Percentiles rank a stretch among this genome's conserved stretches.
Conservation (phyloP, 2,797 vertebrate genomes). For the Salarias fasciatus region DNA sequence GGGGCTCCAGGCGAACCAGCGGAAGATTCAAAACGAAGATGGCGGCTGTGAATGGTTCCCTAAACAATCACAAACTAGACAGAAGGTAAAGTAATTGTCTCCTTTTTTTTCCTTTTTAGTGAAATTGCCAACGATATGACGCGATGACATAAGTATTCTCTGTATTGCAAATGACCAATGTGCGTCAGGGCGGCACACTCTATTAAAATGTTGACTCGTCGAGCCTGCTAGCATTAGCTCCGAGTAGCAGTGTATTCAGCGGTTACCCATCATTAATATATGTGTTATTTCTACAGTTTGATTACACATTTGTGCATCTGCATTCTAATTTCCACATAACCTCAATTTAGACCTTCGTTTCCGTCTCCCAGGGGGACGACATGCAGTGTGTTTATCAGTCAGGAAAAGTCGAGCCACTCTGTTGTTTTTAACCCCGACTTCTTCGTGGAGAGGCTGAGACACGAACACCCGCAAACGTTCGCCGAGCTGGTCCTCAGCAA, state of each 20-base stretch:
- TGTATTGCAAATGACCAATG: background rate
- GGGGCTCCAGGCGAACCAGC: slow-evolving; percentile 55
- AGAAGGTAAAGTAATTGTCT: slow-evolving; percentile 69
- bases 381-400: slow-evolving; percentile 90
- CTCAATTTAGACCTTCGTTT: too few species aligned
- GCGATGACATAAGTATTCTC: too few species aligned
- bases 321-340: too few species aligned
- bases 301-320: too few species aligned
- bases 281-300: too few species aligned
- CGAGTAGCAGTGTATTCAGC: slow-evolving; percentile 10
- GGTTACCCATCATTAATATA: background rate
- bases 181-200: too few species aligned
- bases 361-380: slow-evolving; percentile 81
- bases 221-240: background rate
- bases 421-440: slow-evolving; percentile 98
- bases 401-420: slow-evolving; percentile 85
- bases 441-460: slow-evolving; percentile 94
- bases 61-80: slow-evolving; percentile 68
- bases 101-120: background rate
- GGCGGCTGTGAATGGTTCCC: slow-evolving; percentile 67
- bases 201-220: too few species aligned
- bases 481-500: slow-evolving; percentile 93
- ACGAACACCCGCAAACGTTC: slow-evolving; percentile 91
- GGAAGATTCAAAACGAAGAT: slow-evolving; percentile 85
- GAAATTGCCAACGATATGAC: background rate